Evolutionary conservation across 2,888 invertebrate species (phyloP), one percentile per base, ranked within the genome.

Genomic region (Drosophila paucipuncta): DNA sequence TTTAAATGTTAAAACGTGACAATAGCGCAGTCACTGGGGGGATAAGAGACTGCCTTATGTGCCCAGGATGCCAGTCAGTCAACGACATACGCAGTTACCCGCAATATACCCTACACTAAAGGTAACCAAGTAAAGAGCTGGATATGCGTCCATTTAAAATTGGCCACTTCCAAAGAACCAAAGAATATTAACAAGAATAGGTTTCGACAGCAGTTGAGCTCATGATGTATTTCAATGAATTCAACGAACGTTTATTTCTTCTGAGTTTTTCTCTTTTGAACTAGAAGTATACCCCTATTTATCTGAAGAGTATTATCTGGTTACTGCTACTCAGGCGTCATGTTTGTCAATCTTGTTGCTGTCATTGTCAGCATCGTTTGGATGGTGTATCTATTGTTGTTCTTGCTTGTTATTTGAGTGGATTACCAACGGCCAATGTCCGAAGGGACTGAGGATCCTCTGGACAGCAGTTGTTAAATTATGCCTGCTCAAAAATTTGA

Each of bases 1-100:
- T 87, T 87, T 90, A 87, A 87, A 87, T 90, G 86, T 82, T 89
- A 90, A 87, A 87, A 84, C 82, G 86, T 89, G 89, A 87, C 91
- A 86, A 87, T 90, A 73, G 78, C 82, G 73, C 67, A 73, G 58
- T 49, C 55, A 60, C 80, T 57, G 59, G 47, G 68, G 68, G 89
- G 61, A 79, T 69, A 82, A 70, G 73, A 59, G 76, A 52, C 72
- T 79, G 73, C 69, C 79, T 66, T 85, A 70, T 71, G 64, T 82
- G 76, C 62, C 77, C 69, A 50, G 65, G 53, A 30, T 55, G 82
- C 78, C 84, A 86, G 68, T 84, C 89, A 84, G 70, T 86, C 89
- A 78, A 66, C 65, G 73, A 66, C 62, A 73, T n/a, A 59, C 58
- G 63, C 77, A 80, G 60, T 68, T 76, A 43, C 41, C 33, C 47